These are phyloP conservation scores for Xylocampa areola DNA, from an alignment of 2,888 invertebrate genomes.

Conservation along the genomic window DNA sequence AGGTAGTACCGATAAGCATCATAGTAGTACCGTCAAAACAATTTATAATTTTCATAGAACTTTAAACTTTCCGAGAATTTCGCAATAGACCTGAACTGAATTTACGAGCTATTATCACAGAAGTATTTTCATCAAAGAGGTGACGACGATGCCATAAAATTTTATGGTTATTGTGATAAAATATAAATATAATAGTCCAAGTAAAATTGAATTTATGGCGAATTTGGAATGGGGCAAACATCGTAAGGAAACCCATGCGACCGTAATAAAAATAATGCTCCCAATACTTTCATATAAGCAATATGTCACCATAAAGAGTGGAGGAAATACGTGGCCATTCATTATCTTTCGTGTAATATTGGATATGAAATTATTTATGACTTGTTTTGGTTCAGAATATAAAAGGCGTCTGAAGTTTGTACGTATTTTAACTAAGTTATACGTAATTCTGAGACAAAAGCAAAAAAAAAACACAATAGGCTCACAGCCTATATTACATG, in stretches of 20 bases:
- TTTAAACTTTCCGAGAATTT: no score
- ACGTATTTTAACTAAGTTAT: no score
- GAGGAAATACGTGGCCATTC: constrained; percentile 3
- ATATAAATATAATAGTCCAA: constrained; percentile 4
- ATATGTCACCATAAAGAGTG: constrained; percentile 22
- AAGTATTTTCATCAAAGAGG: neutral
- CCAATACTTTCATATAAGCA: constrained; percentile 24
- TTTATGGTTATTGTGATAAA: constrained; percentile 3
- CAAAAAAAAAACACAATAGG: no score
- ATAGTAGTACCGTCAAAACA: no score
- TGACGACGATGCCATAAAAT: constrained; percentile 8
- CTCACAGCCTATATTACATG: no score
- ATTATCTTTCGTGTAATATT: constrained; percentile 7
- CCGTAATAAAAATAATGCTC: constrained; percentile 34
- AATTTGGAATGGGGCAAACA: constrained; percentile 27
- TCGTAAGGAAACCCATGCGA: constrained; percentile 25
- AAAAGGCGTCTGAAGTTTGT: neutral
- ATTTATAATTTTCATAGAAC: no score
- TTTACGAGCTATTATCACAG: neutral
- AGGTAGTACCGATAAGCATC: no score
- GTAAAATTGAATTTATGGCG: constrained; percentile 23
- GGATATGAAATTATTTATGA: neutral
- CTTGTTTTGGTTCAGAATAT: neutral
- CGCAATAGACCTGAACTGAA: neutral
- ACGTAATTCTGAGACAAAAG: no score